Percentiles rank a stretch among this genome's conserved stretches.
These are phyloP conservation scores for Adelges cooleyi DNA, from an alignment of 1,140 invertebrate species.

Conservation along the genomic window DNA sequence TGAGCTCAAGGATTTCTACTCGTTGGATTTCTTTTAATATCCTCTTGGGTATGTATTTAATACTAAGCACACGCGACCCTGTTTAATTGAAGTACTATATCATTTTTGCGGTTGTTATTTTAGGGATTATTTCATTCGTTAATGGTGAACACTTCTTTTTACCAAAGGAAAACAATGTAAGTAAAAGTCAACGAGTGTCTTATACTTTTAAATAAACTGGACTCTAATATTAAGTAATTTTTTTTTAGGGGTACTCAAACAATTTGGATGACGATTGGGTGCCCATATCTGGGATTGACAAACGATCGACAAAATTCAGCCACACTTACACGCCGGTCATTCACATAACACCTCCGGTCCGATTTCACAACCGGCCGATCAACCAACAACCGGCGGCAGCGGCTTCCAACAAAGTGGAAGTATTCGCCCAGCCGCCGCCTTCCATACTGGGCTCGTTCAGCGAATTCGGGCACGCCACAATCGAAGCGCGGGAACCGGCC, in stretches of 20 bases:
- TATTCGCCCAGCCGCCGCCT: constrained; percentile 38
- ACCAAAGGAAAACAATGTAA: constrained; percentile 10
- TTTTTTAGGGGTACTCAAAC: constrained; percentile 2
- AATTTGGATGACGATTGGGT: constrained; percentile 17
- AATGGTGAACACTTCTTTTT: constrained; percentile 15
- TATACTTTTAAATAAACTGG: too few species aligned
- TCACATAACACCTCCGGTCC: not conserved
- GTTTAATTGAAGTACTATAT: not conserved
- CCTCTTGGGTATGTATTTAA: constrained; percentile 4
- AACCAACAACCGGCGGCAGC: not conserved
- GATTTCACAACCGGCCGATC: not conserved
- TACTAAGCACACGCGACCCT: not conserved
- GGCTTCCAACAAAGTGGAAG: constrained; percentile 33
- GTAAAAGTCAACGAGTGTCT: too few species aligned
- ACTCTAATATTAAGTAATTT: too few species aligned
- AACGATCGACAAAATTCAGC: not conserved
- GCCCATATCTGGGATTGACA: not conserved
- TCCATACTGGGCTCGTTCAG: constrained; percentile 42
- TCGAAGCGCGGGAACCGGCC: constrained; percentile 37
- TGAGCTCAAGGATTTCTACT: constrained; percentile 5
- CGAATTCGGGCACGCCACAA: constrained; percentile 39
- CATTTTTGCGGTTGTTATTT: not conserved
- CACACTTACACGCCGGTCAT: not conserved
- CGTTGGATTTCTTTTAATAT: constrained; percentile 10
- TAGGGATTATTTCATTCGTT: not conserved